Evolutionary conservation across 2,888 invertebrate species (phyloP).

Genomic region (Teinopalpus imperialis): DNA sequence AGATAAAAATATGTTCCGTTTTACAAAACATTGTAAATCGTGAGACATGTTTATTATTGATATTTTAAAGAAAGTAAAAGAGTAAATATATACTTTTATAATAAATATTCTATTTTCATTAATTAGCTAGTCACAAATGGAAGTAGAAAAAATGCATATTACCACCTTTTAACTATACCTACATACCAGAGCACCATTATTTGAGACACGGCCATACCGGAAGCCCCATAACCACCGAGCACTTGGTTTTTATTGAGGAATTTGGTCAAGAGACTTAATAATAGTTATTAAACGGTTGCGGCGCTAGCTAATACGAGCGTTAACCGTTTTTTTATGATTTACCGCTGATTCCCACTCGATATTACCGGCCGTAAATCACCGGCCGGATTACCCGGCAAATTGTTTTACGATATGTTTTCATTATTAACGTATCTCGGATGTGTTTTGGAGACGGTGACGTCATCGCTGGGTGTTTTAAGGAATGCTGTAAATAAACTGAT

Average conservation of each 20-base stretch:
- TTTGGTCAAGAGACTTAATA: conserved; percentile 73
- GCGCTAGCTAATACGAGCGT: conserved; percentile 71
- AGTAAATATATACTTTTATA: too few species aligned
- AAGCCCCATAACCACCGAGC: conserved; percentile 36
- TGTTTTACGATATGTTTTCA: conserved; percentile 75
- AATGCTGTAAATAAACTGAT: too few species aligned
- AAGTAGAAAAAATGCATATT: too few species aligned
- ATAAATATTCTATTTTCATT: too few species aligned
- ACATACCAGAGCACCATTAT: conserved; percentile 32
- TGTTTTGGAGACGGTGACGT: conserved; percentile 15
- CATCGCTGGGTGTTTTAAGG: neutral
- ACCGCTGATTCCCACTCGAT: conserved; percentile 70
- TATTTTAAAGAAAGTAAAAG: too few species aligned
- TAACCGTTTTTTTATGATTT: conserved; percentile 77
- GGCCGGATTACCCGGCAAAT: conserved; percentile 64
- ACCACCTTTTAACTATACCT: conserved; percentile 1
- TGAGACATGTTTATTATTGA: too few species aligned
- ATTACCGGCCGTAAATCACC: conserved; percentile 71
- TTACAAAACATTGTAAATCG: too few species aligned
- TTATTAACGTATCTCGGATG: conserved; percentile 35
- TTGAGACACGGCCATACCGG: conserved; percentile 31
- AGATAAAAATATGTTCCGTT: too few species aligned
- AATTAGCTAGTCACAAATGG: too few species aligned
- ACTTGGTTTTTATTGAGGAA: conserved; percentile 61
- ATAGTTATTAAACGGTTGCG: conserved; percentile 75